phyloP scores from a whole-genome alignment of 2,888 invertebrate species.

The Byasa hedistus region DNA sequence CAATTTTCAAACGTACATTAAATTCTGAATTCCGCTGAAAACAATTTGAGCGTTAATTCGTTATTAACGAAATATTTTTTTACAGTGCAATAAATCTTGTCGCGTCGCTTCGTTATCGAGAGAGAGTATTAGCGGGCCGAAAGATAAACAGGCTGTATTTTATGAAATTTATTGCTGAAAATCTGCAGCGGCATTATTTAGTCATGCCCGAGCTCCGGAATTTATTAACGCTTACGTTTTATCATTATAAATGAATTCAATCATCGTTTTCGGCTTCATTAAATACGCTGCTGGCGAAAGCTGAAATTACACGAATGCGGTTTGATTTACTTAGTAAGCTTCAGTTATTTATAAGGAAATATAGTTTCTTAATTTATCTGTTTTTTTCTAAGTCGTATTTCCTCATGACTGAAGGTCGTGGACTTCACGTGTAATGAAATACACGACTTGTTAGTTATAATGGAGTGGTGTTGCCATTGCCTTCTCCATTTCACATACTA shows the following conservation, averaged over 20 bases:
- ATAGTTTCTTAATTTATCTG: no score
- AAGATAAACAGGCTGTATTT: constrained; percentile 26
- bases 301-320: neutral
- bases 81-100: constrained; percentile 13
- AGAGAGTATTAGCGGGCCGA: constrained; percentile 14
- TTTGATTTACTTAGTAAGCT: no score
- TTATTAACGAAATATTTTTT: constrained; percentile 8
- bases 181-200: constrained; percentile 18
- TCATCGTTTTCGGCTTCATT: neutral
- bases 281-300: neutral
- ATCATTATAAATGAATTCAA: constrained; percentile 23
- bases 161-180: constrained; percentile 23
- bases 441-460: no score
- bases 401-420: no score
- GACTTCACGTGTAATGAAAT: no score
- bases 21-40: neutral
- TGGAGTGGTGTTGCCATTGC: no score
- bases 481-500: no score
- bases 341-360: no score
- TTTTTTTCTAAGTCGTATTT: no score
- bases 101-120: constrained; percentile 23
- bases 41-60: neutral
- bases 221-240: constrained; percentile 20
- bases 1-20: neutral
- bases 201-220: constrained; percentile 1